Evolutionary conservation across 2,113 vertebrate species (phyloP).

Genomic region (Anser brachyrhynchus): DNA sequence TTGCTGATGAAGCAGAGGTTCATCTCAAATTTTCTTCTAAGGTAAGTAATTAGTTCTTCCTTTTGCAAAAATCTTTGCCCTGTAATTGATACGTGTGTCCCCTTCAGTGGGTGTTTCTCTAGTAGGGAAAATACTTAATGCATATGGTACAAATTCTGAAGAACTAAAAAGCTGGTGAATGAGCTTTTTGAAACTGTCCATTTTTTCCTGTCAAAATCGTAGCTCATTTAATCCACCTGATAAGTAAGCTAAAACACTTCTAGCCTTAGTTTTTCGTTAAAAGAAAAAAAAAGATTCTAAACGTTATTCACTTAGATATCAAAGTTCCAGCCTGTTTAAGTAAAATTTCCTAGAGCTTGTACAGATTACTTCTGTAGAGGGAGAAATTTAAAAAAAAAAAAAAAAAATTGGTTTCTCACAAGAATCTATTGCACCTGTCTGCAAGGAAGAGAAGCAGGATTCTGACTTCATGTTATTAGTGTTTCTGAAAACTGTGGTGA

Average conservation of each 20-base stretch:
- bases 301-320: neutral
- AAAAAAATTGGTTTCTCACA: neutral
- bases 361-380: neutral
- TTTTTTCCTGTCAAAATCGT: neutral
- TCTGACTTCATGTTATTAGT: neutral
- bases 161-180: neutral
- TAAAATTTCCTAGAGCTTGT: neutral
- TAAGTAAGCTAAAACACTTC: neutral
- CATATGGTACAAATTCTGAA: neutral
- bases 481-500: neutral
- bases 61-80: neutral
- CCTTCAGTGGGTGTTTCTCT: neutral
- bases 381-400: neutral
- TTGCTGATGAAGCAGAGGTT: constrained; percentile 95
- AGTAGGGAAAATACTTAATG: neutral
- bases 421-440: neutral
- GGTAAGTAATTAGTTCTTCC: constrained; percentile 73
- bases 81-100: neutral
- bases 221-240: neutral
- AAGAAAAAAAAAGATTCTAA: neutral
- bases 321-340: neutral
- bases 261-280: neutral
- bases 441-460: neutral
- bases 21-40: constrained; percentile 98
- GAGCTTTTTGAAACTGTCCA: neutral